Percentiles rank a stretch among this genome's conserved stretches.
Conservation (phyloP, 2,888 invertebrate species). For the Acrocera orbiculus region DNA sequence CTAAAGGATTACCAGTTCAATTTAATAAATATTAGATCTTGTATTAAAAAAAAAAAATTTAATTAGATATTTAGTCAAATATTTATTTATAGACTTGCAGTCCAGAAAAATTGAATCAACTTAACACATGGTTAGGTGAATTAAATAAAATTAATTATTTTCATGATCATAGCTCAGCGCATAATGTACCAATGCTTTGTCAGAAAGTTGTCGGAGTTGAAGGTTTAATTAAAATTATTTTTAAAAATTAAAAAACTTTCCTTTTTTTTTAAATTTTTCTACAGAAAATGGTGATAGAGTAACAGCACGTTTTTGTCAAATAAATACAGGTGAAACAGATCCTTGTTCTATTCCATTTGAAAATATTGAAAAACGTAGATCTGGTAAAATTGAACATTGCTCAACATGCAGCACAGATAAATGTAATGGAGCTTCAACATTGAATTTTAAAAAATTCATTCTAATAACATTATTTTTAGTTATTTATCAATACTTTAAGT, state of each 20-base stretch:
- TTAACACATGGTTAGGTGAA: conserved; percentile 27
- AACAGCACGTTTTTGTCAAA: conserved; percentile 27
- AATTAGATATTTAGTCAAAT: no score
- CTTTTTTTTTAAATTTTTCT: background rate
- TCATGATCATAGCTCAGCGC: conserved; percentile 20
- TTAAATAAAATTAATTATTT: conserved; percentile 33
- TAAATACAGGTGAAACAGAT: conserved; percentile 26
- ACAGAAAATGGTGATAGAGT: conserved; percentile 15
- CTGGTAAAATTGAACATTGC: conserved; percentile 19
- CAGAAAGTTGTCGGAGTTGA: conserved; percentile 31
- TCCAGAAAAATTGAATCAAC: conserved; percentile 23
- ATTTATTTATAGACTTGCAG: conserved; percentile 21
- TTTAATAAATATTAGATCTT: no score
- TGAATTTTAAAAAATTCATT: no score
- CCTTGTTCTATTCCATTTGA: conserved; percentile 23
- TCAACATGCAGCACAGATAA: conserved; percentile 22
- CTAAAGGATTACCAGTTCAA: no score
- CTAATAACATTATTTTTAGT: background rate
- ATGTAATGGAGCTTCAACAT: conserved; percentile 22
- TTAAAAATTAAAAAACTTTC: background rate
- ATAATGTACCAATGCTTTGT: conserved; percentile 28
- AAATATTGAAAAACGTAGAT: conserved; percentile 15
- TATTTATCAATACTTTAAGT: background rate
- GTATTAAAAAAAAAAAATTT: no score
- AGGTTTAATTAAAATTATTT: conserved; percentile 13